Percentiles rank a stretch among this genome's conserved stretches.
These are phyloP conservation scores for Perccottus glenii DNA, from an alignment of 2,113 vertebrate genomes.

Conservation along the genomic window DNA sequence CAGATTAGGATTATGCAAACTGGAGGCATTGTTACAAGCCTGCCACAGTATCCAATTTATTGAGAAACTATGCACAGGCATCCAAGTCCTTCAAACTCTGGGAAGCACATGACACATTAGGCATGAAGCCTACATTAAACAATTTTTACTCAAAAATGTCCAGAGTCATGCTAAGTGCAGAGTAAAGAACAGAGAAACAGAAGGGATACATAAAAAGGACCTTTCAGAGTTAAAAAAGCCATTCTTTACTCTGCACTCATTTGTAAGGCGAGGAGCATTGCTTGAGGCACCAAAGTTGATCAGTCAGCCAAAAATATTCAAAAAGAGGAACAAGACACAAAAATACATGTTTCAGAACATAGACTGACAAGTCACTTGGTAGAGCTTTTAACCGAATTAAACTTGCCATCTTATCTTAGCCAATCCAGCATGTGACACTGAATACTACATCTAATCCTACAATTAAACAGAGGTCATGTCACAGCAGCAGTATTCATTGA, in stretches of 20 bases:
- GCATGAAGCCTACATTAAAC: constrained; percentile 32
- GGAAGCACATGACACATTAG: constrained; percentile 28
- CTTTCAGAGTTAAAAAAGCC: too few species aligned
- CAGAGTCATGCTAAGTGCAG: constrained; percentile 5
- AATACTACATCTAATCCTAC: too few species aligned
- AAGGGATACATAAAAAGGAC: background rate
- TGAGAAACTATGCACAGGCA: background rate
- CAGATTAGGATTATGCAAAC: constrained; percentile 12
- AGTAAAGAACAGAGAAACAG: constrained; percentile 4
- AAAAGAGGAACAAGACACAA: background rate
- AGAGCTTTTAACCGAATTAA: too few species aligned
- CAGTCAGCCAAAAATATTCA: background rate
- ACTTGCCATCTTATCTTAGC: too few species aligned
- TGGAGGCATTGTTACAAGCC: background rate
- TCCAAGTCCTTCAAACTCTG: background rate
- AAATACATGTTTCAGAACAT: background rate
- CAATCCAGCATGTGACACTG: too few species aligned
- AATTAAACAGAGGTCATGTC: too few species aligned
- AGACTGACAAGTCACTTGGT: too few species aligned
- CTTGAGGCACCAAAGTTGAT: background rate
- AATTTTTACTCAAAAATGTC: constrained; percentile 51
- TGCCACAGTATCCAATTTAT: background rate
- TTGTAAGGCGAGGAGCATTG: constrained; percentile 17
- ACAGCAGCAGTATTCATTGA: too few species aligned
- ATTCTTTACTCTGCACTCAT: too few species aligned